These are phyloP conservation scores for Ophioninae sp. DNA, from an alignment of 2,888 invertebrate species.

Conservation along the genomic window DNA sequence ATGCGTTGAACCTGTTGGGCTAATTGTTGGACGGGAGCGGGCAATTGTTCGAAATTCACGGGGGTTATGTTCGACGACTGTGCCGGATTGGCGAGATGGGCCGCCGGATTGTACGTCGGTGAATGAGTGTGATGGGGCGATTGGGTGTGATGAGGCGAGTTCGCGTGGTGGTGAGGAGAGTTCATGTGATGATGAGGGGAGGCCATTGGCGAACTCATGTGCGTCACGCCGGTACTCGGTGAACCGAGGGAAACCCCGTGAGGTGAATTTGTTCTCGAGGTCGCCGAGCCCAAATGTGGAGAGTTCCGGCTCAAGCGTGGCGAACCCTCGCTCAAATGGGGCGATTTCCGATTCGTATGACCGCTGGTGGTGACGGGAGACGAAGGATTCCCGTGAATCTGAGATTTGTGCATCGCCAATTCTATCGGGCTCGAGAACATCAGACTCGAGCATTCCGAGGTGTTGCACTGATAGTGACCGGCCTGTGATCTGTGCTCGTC, in stretches of 20 bases:
- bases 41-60: conserved; percentile 78
- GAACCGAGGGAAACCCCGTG: conserved; percentile 69
- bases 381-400: conserved; percentile 74
- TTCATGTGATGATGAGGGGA: conserved; percentile 72
- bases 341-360: conserved; percentile 69
- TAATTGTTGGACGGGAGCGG: conserved; percentile 79
- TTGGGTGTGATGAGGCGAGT: conserved; percentile 70
- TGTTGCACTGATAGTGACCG: conserved; percentile 83
- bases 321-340: conserved; percentile 51
- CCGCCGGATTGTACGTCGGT: conserved; percentile 70
- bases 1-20: conserved; percentile 80
- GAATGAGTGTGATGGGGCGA: conserved; percentile 70
- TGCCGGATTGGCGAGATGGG: conserved; percentile 34
- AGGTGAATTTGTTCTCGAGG: conserved; percentile 66
- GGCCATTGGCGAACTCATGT: conserved; percentile 72
- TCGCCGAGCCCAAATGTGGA: not conserved
- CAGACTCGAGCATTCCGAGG: conserved; percentile 77
- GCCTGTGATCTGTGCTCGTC: conserved; percentile 83
- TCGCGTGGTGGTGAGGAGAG: conserved; percentile 71
- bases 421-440: conserved; percentile 75
- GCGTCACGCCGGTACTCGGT: conserved; percentile 64
- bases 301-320: not conserved
- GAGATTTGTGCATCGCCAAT: conserved; percentile 76
- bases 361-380: conserved; percentile 67
- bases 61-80: conserved; percentile 73